These are phyloP conservation scores for Sminthurides aquaticus DNA, from an alignment of 2,888 invertebrate genomes.

Conservation along the genomic window DNA sequence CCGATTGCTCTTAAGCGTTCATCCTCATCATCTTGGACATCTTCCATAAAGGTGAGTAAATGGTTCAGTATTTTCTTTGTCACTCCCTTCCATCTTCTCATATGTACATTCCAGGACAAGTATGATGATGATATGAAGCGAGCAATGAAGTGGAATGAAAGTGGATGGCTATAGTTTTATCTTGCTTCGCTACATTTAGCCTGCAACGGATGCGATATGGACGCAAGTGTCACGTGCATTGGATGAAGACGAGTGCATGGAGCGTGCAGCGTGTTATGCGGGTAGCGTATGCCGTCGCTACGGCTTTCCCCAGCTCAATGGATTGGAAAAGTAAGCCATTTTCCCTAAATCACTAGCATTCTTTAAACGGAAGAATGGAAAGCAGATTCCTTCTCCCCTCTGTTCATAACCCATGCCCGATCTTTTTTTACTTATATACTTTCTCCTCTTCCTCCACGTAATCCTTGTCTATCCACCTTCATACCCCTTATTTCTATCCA, in stretches of 20 bases:
- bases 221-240: constrained; percentile 18
- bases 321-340: neutral
- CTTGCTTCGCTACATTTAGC: constrained; percentile 11
- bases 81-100: too few relatives aligned
- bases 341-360: neutral
- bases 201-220: constrained; percentile 23
- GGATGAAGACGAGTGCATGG: constrained; percentile 30
- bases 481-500: too few relatives aligned
- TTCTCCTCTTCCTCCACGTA: too few relatives aligned
- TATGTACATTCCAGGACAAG: too few relatives aligned
- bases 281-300: constrained; percentile 27
- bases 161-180: neutral
- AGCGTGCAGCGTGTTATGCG: constrained; percentile 33
- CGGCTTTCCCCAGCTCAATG: constrained; percentile 10
- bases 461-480: too few relatives aligned
- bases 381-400: neutral
- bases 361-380: neutral
- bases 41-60: constrained; percentile 12
- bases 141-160: too few relatives aligned
- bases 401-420: too few relatives aligned
- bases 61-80: too few relatives aligned
- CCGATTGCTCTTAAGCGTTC: constrained; percentile 33
- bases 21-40: neutral
- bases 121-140: too few relatives aligned
- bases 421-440: neutral